Evolutionary conservation across 53 echinoderm and acorn worm genomes (phyloP), one percentile per base, ranked within the genome.

Genomic region (Stichopus horrens): DNA sequence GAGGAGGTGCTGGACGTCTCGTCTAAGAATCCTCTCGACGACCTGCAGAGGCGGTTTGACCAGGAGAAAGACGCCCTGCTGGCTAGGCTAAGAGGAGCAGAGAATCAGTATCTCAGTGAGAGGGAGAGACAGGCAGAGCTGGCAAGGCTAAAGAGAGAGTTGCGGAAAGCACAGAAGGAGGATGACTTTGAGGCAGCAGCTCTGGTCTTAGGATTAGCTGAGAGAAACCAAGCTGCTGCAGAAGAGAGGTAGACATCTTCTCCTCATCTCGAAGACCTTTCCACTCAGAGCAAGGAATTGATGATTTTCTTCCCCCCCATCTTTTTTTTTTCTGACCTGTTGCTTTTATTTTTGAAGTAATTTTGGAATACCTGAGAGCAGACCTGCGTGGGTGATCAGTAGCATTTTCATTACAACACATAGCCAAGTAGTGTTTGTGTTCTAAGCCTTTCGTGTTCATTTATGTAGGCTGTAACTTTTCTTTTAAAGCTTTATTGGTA

Each of bases 121-220:
- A 88, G 94, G 87, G 96, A 98, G 82, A 86, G 99, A 22, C 99
- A 98, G 90, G 93, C 95, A 4, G 96, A 94, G 67, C 91, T 98
- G 77, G 93, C 94, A 56, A 21, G 96, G 5, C 89, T 98, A 57
- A 96, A 96, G 87, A 88, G 96, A 56, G 99, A 98, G 88, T 86
- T 93, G 9, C 92, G 96, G 63, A 98, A 90, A 89, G 96, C 99
- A 2, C 89, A 93, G 89, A 94, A 88, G 83, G 99, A 98, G 89
- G 92, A 96, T 79, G 93, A 92, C 83, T 98, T 98, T 74, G 86
- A 83, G 74, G 93, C 94, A 21, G 99, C 94, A 0, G 99, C 99
- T 11, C 95, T 98, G 52, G 99, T 94, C 54, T 89, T 94, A 13
- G 99, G 99, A 18, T 88, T 96, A 79, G 95, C 99, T 7, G 99